Percentiles rank a stretch among this genome's conserved stretches.
Evolutionary conservation across 2,797 vertebrate species (phyloP).

Genomic region (Morelia viridis): DNA sequence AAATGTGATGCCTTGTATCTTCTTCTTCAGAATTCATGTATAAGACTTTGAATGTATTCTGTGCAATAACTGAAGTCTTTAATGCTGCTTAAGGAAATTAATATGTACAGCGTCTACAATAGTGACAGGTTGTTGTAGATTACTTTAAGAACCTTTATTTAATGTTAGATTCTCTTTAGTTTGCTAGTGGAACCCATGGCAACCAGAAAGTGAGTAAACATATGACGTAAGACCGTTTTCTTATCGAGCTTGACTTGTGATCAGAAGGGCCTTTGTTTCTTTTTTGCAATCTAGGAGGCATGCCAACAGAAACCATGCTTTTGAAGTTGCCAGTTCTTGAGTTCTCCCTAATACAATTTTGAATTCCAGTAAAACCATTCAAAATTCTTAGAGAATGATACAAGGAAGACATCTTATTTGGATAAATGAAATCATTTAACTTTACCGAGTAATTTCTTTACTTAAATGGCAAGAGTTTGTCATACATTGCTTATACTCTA

Average conservation of each 20-base stretch:
- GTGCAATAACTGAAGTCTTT: neutral
- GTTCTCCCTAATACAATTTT: neutral
- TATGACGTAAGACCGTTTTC: slow-evolving; percentile 29
- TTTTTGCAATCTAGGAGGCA: slow-evolving; percentile 15
- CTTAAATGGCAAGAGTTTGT: neutral
- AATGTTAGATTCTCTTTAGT: slow-evolving; percentile 18
- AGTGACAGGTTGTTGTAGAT: slow-evolving; percentile 8
- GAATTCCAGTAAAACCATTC: slow-evolving; percentile 8
- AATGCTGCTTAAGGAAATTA: neutral
- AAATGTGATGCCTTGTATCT: neutral
- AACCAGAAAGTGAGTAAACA: slow-evolving; percentile 32
- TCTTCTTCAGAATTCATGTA: neutral
- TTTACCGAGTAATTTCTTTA: neutral
- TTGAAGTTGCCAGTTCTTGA: slow-evolving; percentile 20
- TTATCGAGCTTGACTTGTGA: slow-evolving; percentile 30
- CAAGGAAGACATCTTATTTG: neutral
- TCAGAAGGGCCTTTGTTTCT: slow-evolving; percentile 27
- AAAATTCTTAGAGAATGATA: neutral
- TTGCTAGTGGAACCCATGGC: slow-evolving; percentile 13
- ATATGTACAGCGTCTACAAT: neutral
- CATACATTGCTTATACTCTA: neutral
- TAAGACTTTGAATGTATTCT: neutral
- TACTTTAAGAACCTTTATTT: slow-evolving; percentile 27
- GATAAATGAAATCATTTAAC: slow-evolving; percentile 1
- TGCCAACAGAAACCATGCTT: slow-evolving; percentile 22